A percentile compares a stretch with the other conserved stretches of the same genome.
These are phyloP conservation scores for Caenorhabditis sp. DNA, from an alignment of 2,888 invertebrate species.

Conservation along the genomic window DNA sequence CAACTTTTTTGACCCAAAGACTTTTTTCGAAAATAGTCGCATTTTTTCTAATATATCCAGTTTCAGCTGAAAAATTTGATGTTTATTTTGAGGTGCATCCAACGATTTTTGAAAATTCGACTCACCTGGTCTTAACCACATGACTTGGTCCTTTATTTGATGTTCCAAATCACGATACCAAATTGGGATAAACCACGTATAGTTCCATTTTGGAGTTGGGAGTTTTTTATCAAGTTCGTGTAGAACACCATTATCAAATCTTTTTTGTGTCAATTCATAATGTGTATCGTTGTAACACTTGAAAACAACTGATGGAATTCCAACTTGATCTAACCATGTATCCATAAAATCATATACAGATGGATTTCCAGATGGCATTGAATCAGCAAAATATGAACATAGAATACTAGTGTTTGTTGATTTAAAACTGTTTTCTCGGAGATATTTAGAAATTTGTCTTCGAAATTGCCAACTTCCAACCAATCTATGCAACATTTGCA, in stretches of 20 bases:
- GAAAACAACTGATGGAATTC: background rate
- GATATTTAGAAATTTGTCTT: background rate
- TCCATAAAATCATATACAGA: background rate
- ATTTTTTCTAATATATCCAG: too few species aligned
- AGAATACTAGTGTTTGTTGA: background rate
- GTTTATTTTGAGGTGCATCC: too few species aligned
- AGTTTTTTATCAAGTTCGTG: background rate
- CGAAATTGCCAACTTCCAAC: background rate
- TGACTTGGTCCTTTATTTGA: background rate
- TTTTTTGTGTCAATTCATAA: background rate
- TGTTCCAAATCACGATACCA: background rate
- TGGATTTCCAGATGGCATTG: background rate
- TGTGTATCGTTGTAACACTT: background rate
- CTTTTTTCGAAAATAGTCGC: too few species aligned
- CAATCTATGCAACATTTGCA: background rate
- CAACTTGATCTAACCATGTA: background rate
- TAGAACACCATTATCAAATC: background rate
- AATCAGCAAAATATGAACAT: background rate
- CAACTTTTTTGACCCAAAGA: too few species aligned
- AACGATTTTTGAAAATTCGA: too few species aligned
- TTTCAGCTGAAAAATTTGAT: too few species aligned
- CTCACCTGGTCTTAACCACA: background rate
- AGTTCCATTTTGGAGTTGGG: background rate
- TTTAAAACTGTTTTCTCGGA: background rate
- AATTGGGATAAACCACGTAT: background rate